Conservation (phyloP, 2,888 invertebrate genomes). For the Diadegma fenestrale region DNA sequence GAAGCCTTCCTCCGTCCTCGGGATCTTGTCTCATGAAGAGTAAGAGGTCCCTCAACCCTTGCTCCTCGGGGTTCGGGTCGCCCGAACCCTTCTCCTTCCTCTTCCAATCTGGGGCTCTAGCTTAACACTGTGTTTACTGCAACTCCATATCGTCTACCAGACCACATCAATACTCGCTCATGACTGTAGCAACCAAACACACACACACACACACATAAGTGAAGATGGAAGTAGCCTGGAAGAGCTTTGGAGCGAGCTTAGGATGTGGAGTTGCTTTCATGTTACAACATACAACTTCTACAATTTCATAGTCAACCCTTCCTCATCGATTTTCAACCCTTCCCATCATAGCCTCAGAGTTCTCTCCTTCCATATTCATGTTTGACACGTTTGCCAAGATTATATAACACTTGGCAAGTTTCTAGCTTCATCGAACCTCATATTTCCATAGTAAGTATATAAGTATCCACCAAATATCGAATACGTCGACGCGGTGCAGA, state of each 20-base stretch:
- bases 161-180: slow-evolving; percentile 18
- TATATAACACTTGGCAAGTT: slow-evolving; percentile 68
- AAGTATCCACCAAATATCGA: neutral
- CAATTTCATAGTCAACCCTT: slow-evolving; percentile 60
- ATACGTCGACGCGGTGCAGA: neutral
- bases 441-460: slow-evolving; percentile 60
- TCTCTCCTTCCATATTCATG: slow-evolving; percentile 67
- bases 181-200: neutral
- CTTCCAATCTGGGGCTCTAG: slow-evolving; percentile 66
- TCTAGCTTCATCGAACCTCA: slow-evolving; percentile 68
- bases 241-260: slow-evolving; percentile 49
- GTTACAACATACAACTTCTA: slow-evolving; percentile 60
- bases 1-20: slow-evolving; percentile 63
- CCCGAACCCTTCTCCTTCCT: slow-evolving; percentile 71
- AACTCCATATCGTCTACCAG: slow-evolving; percentile 19
- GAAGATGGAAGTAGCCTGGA: slow-evolving; percentile 36
- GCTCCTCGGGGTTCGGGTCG: slow-evolving; percentile 57
- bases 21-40: slow-evolving; percentile 69
- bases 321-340: slow-evolving; percentile 59
- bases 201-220: neutral
- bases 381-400: slow-evolving; percentile 62
- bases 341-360: slow-evolving; percentile 37
- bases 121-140: slow-evolving; percentile 31
- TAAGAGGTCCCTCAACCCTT: slow-evolving; percentile 78
- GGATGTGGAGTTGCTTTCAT: slow-evolving; percentile 52